phyloP scores from a whole-genome alignment of 2,113 vertebrate species.

The Larimichthys crocea region DNA sequence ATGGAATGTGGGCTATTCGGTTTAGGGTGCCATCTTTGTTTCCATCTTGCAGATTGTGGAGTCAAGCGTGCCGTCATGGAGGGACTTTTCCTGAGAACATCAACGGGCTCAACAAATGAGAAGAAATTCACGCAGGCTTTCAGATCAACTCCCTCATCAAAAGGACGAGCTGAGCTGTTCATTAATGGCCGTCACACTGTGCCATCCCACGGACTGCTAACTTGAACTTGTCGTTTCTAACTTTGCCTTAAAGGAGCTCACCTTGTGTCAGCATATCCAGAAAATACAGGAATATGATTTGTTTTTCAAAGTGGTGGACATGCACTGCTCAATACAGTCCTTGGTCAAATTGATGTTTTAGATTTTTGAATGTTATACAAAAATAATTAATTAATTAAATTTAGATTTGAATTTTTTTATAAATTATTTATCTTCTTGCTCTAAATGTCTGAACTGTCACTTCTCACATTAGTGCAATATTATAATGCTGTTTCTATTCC shows the following conservation, averaged over 20 bases:
- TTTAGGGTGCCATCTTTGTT: neutral
- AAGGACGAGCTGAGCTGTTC: neutral
- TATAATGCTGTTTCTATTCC: neutral
- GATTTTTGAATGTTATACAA: too few relatives aligned
- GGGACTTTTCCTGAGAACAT: constrained; percentile 73
- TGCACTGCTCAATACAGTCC: too few relatives aligned
- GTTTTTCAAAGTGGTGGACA: too few relatives aligned
- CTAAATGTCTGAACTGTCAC: neutral
- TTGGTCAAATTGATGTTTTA: too few relatives aligned
- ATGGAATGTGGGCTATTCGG: too few relatives aligned
- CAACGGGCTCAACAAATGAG: constrained; percentile 76
- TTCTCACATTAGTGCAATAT: neutral
- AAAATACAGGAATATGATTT: neutral
- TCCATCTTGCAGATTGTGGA: constrained; percentile 76
- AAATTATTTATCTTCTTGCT: neutral
- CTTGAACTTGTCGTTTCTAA: constrained; percentile 11
- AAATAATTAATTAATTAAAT: neutral
- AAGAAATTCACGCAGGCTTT: neutral
- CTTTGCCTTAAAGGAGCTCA: constrained; percentile 19
- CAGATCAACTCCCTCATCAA: constrained; percentile 1
- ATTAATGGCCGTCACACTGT: constrained; percentile 16
- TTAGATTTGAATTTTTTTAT: neutral
- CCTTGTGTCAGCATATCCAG: neutral
- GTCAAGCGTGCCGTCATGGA: constrained; percentile 76
- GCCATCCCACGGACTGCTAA: constrained; percentile 9